Conservation (phyloP, 2,888 invertebrate species). For the Drepana falcataria region DNA sequence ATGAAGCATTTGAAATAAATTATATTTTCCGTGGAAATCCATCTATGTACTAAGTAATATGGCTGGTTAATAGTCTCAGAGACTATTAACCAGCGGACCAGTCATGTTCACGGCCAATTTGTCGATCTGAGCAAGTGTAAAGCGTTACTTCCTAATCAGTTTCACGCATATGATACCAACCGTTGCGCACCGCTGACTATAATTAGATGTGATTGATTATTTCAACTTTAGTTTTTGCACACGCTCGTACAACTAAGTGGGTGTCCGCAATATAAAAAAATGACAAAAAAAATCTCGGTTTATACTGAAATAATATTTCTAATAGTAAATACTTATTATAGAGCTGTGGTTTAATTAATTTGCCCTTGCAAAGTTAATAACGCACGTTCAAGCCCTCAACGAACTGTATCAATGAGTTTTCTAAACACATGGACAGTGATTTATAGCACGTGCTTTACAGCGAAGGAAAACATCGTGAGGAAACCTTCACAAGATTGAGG, state of each 20-base stretch:
- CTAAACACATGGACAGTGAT: background rate
- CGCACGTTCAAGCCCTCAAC: too few species aligned
- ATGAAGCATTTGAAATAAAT: too few species aligned
- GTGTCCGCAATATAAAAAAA: slow-evolving; percentile 28
- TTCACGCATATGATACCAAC: slow-evolving; percentile 17
- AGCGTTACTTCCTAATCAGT: slow-evolving; percentile 22
- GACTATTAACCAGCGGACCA: background rate
- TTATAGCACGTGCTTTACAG: too few species aligned
- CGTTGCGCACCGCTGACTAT: slow-evolving; percentile 20
- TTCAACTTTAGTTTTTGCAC: slow-evolving; percentile 27
- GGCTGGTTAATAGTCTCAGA: background rate
- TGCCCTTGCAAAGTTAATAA: too few species aligned
- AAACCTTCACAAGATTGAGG: too few species aligned
- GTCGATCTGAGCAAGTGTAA: slow-evolving; percentile 16
- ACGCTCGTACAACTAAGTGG: slow-evolving; percentile 30
- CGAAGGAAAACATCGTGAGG: too few species aligned
- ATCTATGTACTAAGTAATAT: background rate
- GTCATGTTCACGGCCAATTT: slow-evolving; percentile 8
- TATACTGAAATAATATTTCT: slow-evolving; percentile 5
- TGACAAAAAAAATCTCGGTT: slow-evolving; percentile 11
- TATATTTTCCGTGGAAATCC: background rate
- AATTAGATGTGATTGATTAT: slow-evolving; percentile 45
- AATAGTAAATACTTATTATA: too few species aligned
- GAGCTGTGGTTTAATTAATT: too few species aligned
- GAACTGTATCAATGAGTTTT: too few species aligned